Evolutionary conservation across 2,888 invertebrate species (phyloP), one percentile per base, ranked within the genome.

Genomic region (Neoaliturus tenellus): DNA sequence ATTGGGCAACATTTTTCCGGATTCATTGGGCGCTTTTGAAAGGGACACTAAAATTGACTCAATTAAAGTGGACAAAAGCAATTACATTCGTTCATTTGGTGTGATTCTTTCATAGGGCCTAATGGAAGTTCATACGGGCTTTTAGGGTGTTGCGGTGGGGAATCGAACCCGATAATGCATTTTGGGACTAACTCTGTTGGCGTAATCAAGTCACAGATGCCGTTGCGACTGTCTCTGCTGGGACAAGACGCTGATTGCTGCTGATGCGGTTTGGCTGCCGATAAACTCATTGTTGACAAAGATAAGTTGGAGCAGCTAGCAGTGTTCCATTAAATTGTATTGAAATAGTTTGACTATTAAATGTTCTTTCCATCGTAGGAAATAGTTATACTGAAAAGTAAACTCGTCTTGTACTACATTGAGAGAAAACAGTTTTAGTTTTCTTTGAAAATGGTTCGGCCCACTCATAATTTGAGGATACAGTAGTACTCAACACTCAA

Each of bases 101-200:
- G 78, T 55, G 78, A 51, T 78, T 55, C 55, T 75, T 48, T 55
- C 78, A 55, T 28, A 25, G 17, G 4, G 51, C 73, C 25, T 82
- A 82, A 82, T 82, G 82, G 82, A 82, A 82, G 82, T 82, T 73
- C 82, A 82, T 71, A 82, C 82, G 82, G n/a, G 82, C 82, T 82
- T 82, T 82, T 82, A 82, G 82, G 82, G 51, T 82, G 35, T 82
- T 51, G n/a, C n/a, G n/a, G n/a, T 39, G 82, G 73, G 48, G 55
- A 51, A 82, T 51, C 51, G 28, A 69, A 55, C 31, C 48, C 48
- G 51, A 58, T 82, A 82, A 82, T 82, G 82, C 71, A 82, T 82
- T 82, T 82, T 78, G 78, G 55, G 6, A 48, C 23, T 55, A 78
- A 78, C 78, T 78, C 78, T 31, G 55, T 78, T 55, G 33, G 1